Conservation (phyloP, 2,113 vertebrate species). For the Nothocercus julius region DNA sequence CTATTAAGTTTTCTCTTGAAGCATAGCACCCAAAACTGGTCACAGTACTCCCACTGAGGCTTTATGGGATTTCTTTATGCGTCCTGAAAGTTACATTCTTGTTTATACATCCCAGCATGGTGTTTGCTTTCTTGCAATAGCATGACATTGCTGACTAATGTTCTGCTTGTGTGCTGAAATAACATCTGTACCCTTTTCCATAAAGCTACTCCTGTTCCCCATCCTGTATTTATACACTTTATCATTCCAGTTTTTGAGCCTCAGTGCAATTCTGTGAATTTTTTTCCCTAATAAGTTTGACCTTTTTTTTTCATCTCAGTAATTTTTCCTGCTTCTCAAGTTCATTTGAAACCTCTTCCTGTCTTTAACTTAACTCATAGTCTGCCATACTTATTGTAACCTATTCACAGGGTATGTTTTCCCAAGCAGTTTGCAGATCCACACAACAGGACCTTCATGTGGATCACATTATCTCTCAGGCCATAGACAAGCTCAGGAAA, state of each 20-base stretch:
- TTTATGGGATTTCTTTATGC: background rate
- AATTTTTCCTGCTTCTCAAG: background rate
- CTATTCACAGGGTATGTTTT: background rate
- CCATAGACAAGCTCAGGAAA: background rate
- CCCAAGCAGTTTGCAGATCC: background rate
- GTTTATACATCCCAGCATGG: background rate
- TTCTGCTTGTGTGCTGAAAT: background rate
- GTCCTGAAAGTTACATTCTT: background rate
- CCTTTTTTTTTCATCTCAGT: accelerated
- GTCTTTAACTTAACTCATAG: background rate
- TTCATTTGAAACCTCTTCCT: background rate
- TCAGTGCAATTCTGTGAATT: background rate
- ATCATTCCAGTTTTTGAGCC: background rate
- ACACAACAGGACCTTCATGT: background rate
- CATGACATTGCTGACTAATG: background rate
- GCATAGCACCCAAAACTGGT: background rate
- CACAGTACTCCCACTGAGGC: background rate
- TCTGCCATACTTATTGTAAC: background rate
- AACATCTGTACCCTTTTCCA: background rate
- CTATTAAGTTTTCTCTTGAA: background rate
- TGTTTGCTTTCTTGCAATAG: background rate
- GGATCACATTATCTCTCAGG: background rate
- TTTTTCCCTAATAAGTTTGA: background rate
- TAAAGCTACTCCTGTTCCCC: background rate
- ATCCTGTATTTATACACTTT: background rate